Conservation (phyloP, 2,797 vertebrate genomes). For the Brachyrhaphis roseni region DNA sequence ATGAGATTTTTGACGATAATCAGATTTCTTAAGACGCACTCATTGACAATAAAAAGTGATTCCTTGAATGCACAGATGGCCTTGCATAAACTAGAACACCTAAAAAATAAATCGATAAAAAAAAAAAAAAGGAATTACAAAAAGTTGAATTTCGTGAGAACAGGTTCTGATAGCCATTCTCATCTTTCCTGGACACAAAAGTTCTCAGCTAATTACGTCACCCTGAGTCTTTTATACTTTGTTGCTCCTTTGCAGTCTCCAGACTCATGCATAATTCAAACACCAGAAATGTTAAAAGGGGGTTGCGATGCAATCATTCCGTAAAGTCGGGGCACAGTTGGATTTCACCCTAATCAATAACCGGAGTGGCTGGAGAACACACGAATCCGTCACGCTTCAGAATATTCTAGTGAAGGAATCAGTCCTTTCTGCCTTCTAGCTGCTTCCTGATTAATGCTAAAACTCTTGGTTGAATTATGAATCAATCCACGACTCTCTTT, state of each 20-base stretch:
- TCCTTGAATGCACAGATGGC: background rate
- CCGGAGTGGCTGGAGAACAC: background rate
- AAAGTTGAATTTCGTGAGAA: background rate
- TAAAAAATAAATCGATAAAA: background rate
- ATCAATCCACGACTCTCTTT: slow-evolving; percentile 11
- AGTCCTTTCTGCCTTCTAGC: background rate
- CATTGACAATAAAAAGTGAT: background rate
- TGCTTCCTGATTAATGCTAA: background rate
- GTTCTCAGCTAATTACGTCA: background rate
- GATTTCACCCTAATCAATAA: background rate
- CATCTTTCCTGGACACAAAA: background rate
- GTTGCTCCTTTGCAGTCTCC: slow-evolving; percentile 4
- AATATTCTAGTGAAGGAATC: background rate
- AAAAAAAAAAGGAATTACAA: background rate
- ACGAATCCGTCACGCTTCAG: background rate
- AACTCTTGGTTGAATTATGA: slow-evolving; percentile 10
- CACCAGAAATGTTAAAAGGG: background rate
- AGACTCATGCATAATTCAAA: slow-evolving; percentile 34
- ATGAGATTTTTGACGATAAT: background rate
- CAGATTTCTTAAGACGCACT: background rate
- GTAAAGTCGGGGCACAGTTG: background rate
- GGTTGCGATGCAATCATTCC: background rate
- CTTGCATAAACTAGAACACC: background rate
- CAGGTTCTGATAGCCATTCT: background rate
- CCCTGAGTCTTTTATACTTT: background rate